Evolutionary conservation across 1,140 invertebrate genomes (phyloP), one percentile per base, ranked within the genome.

Genomic region (Catajapyx aquilonaris): DNA sequence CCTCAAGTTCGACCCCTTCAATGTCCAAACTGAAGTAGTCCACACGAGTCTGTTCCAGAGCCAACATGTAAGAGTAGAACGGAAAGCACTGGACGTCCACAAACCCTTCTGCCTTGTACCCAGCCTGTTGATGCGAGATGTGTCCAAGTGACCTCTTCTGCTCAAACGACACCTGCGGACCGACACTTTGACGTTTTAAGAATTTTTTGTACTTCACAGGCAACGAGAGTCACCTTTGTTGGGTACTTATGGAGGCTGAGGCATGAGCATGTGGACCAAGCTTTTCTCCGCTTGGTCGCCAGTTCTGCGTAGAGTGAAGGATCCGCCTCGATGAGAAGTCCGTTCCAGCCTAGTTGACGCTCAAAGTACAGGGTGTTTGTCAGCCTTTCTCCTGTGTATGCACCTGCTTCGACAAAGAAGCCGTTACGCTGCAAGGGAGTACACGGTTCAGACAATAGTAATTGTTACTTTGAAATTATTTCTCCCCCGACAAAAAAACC

Each of bases 1-100:
- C 35, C 7, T 37, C 35, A n/a, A 57, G 25, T 41, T 58, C 55
- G n/a, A 45, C 43, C 16, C 55, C 55, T 39, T 55, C 53, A 16
- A 58, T 40, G 40, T 58, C 55, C 20, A 58, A 43, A 32, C 46
- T 51, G 21, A 58, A 48, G 39, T 53, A 54, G 41, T 58, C 49
- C 1, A 58, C 37, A 11, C 33, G 38, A n/a, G 48, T 49, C 18
- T 44, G 41, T 32, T 50, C 47, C 16, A 56, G 34, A 17, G 55
- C 53, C 20, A 52, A 36, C 20, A 57, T 41, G 17, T 55, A 39
- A 4, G 55, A 49, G 37, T 48, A 53, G 5, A 57, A 42, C 9
- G 55, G 55, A 22, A 56, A 55, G 41, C 55, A 57, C 36, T 53
- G 48, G 15, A 56, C 49, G 33, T 34, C n/a, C n/a, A n/a, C n/a